These are phyloP conservation scores for Chionoecetes opilio DNA, from an alignment of 1,140 invertebrate genomes.

Conservation along the genomic window DNA sequence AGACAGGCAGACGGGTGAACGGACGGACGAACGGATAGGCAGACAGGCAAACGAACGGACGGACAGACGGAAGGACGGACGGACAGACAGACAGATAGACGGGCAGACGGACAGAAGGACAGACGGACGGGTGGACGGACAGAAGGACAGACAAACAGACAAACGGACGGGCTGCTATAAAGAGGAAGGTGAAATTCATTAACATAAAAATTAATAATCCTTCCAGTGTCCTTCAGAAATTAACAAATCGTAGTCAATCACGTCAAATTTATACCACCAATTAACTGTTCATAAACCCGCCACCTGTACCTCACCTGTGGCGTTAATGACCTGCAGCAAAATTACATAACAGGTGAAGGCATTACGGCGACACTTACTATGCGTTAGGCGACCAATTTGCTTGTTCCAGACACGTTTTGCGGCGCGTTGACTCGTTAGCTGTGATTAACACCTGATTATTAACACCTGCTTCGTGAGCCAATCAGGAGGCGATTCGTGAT, in stretches of 20 bases:
- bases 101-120: neutral
- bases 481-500: neutral
- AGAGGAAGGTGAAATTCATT: neutral
- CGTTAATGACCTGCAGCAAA: neutral
- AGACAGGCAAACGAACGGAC: no score
- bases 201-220: neutral
- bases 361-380: neutral
- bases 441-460: constrained; percentile 17
- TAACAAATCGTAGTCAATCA: neutral
- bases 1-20: no score
- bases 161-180: no score
- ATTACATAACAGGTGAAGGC: neutral
- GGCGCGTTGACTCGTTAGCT: neutral
- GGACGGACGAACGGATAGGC: neutral
- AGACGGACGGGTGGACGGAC: neutral
- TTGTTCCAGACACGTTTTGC: neutral
- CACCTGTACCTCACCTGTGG: neutral
- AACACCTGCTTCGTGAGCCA: neutral
- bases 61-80: neutral
- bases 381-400: neutral
- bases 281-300: neutral
- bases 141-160: no score
- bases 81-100: neutral
- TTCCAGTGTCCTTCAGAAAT: neutral
- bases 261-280: neutral